phyloP scores from a whole-genome alignment of 2,888 invertebrate species.

The Petrophora chlorosata region DNA sequence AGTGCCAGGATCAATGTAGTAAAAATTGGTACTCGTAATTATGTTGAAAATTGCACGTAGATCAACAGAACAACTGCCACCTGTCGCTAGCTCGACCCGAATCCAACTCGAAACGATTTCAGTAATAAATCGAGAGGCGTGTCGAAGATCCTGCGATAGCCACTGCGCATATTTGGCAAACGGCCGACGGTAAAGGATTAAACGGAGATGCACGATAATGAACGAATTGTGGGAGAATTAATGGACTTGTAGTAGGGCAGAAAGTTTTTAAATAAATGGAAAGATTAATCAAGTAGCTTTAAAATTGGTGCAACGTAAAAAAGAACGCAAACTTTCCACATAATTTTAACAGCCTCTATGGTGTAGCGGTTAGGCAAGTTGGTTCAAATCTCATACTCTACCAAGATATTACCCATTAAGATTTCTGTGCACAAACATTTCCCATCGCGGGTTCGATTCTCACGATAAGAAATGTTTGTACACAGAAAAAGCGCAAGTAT shows the following conservation, averaged over 20 bases:
- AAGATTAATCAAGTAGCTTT: background rate
- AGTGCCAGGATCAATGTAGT: too few relatives aligned
- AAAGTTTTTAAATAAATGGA: background rate
- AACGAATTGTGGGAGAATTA: constrained; percentile 1
- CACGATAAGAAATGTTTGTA: too few relatives aligned
- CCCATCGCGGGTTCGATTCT: too few relatives aligned
- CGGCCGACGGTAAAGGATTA: constrained; percentile 10
- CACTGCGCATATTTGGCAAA: constrained; percentile 4
- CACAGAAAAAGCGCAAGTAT: too few relatives aligned
- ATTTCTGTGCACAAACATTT: too few relatives aligned
- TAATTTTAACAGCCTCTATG: too few relatives aligned
- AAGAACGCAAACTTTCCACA: background rate
- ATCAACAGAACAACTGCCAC: too few relatives aligned
- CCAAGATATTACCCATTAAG: too few relatives aligned
- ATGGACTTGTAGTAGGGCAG: constrained; percentile 8
- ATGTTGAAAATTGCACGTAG: too few relatives aligned
- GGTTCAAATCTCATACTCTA: too few relatives aligned
- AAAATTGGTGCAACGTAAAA: background rate
- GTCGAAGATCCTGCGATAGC: constrained; percentile 10
- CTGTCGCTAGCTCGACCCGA: constrained; percentile 12
- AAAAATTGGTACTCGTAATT: too few relatives aligned
- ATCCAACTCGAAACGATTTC: constrained; percentile 2
- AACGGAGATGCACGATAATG: constrained; percentile 7
- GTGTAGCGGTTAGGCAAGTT: too few relatives aligned
- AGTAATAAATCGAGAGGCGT: constrained; percentile 17